These are phyloP conservation scores for Tachina fera DNA, from an alignment of 2,888 invertebrate genomes.

Conservation along the genomic window DNA sequence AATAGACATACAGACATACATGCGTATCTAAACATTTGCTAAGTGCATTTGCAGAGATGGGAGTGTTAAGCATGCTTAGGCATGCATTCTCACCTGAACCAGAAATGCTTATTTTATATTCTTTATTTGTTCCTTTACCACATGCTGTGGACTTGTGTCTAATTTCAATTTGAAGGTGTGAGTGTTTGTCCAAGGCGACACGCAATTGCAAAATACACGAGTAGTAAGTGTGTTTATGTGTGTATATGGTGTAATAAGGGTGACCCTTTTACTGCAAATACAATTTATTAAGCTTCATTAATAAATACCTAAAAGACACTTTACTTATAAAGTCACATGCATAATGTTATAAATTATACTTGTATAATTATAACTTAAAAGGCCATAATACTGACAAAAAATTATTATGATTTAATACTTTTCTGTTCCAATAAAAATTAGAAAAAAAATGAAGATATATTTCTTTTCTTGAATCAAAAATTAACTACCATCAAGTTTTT, in stretches of 20 bases:
- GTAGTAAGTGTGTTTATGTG: background rate
- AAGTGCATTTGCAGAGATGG: slow-evolving; percentile 18
- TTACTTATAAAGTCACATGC: slow-evolving; percentile 1
- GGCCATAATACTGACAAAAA: background rate
- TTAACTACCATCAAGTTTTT: too few relatives aligned
- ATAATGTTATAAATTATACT: background rate
- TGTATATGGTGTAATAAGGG: background rate
- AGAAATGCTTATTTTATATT: slow-evolving; percentile 20
- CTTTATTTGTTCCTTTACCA: slow-evolving; percentile 25
- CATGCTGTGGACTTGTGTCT: slow-evolving; percentile 18
- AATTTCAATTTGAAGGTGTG: slow-evolving; percentile 34
- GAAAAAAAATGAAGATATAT: too few relatives aligned
- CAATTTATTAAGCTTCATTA: background rate
- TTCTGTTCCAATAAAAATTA: too few relatives aligned
- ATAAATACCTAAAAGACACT: background rate
- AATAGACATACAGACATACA: background rate
- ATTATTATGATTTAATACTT: too few relatives aligned
- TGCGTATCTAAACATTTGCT: background rate
- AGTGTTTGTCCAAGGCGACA: slow-evolving; percentile 12
- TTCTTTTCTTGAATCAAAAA: too few relatives aligned
- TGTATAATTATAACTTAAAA: too few relatives aligned
- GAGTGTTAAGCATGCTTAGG: slow-evolving; percentile 22
- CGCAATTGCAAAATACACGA: slow-evolving; percentile 7
- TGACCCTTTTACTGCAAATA: background rate
- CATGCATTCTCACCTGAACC: background rate